Conservation (phyloP, 2,113 vertebrate species). For the Bufo gargarizans region DNA sequence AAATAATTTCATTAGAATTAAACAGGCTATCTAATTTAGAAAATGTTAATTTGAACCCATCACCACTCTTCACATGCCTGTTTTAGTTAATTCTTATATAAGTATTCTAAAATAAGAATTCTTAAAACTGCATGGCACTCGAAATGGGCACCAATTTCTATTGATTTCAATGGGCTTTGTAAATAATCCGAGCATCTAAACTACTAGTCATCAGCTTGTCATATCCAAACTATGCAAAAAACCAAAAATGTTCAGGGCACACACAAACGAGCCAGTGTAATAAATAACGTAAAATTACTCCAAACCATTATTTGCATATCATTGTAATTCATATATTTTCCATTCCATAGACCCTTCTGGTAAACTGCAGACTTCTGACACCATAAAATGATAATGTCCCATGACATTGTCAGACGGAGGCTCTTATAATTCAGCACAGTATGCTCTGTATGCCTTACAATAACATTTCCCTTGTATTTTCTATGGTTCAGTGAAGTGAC, state of each 20-base stretch:
- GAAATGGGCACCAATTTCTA: no score
- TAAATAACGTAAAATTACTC: neutral
- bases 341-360: neutral
- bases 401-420: slow-evolving; percentile 8
- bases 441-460: neutral
- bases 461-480: slow-evolving; percentile 3
- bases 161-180: no score
- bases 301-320: neutral
- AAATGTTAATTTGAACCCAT: no score
- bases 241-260: neutral
- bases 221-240: neutral
- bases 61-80: no score
- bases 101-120: no score
- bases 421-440: neutral
- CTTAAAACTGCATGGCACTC: no score
- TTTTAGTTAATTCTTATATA: no score
- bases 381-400: slow-evolving; percentile 19
- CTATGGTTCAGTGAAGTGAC: slow-evolving; percentile 7
- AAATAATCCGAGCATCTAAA: no score
- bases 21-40: no score
- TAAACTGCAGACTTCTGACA: slow-evolving; percentile 1
- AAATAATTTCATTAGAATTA: no score
- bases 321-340: neutral
- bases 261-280: neutral
- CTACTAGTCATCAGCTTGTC: no score